These are phyloP conservation scores for Drosophila longiperda DNA, from an alignment of 2,888 invertebrate species.

Conservation along the genomic window DNA sequence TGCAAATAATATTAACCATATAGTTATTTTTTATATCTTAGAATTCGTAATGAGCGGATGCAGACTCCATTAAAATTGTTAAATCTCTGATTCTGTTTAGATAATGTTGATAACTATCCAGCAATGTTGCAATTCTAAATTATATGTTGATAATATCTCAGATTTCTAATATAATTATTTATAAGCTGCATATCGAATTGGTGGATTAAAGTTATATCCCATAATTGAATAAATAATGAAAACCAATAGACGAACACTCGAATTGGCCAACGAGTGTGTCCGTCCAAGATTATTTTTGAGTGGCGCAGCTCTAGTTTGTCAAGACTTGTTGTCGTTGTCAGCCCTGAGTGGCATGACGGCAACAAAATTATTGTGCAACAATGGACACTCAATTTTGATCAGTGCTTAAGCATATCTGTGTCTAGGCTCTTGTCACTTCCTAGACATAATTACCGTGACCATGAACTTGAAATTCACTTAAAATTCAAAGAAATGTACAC, in stretches of 20 bases:
- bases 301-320: conserved; percentile 58
- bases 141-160: conserved; percentile 20
- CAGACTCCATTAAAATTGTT: conserved; percentile 9
- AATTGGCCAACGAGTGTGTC: conserved; percentile 13
- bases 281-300: conserved; percentile 30
- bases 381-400: conserved; percentile 61
- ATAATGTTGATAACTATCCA: conserved; percentile 21
- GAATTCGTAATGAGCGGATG: conserved; percentile 12
- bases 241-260: conserved; percentile 22
- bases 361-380: conserved; percentile 64
- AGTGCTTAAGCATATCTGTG: conserved; percentile 27
- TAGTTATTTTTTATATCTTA: conserved; percentile 25
- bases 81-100: conserved; percentile 17
- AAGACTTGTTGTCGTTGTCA: conserved; percentile 48
- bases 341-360: conserved; percentile 67
- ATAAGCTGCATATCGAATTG: conserved; percentile 29
- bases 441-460: conserved; percentile 63
- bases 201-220: background rate
- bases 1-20: conserved; percentile 11
- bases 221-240: conserved; percentile 31
- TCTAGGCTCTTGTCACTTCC: conserved; percentile 68
- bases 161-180: conserved; percentile 1
- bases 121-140: conserved; percentile 24
- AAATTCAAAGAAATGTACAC: conserved; percentile 35
- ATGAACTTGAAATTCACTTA: conserved; percentile 66